Conservation (phyloP, 1,140 invertebrate genomes). For the Apis laboriosa region DNA sequence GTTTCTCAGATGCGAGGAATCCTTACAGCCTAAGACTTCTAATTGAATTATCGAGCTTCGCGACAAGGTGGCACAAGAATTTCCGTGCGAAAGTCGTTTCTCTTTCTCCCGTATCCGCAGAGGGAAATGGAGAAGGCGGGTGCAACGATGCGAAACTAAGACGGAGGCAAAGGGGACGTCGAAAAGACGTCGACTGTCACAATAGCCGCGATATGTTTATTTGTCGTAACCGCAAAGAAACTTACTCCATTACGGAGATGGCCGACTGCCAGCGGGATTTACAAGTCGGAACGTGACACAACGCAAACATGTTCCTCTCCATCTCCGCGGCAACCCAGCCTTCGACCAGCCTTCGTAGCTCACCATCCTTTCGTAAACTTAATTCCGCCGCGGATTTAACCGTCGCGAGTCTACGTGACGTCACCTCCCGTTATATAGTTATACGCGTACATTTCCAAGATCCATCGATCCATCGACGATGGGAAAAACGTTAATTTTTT, state of each 20-base stretch:
- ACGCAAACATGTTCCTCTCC: not conserved
- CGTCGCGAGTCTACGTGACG: not conserved
- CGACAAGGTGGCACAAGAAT: slow-evolving; percentile 8
- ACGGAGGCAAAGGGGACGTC: slow-evolving; percentile 1
- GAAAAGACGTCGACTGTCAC: slow-evolving; percentile 54
- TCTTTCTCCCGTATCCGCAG: not conserved
- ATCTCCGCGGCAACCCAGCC: not conserved
- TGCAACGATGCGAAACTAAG: not conserved
- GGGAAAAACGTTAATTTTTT: not conserved
- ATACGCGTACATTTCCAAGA: no score
- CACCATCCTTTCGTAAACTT: not conserved
- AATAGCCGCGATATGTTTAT: slow-evolving; percentile 55
- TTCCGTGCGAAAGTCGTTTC: not conserved
- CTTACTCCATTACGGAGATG: slow-evolving; percentile 51
- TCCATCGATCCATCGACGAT: no score
- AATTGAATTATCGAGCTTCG: slow-evolving; percentile 58
- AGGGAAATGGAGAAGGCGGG: not conserved
- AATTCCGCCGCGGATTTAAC: not conserved
- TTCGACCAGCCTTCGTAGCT: not conserved
- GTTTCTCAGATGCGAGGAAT: slow-evolving; percentile 56
- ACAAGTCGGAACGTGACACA: slow-evolving; percentile 39
- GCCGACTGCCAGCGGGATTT: slow-evolving; percentile 48
- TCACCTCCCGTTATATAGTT: no score
- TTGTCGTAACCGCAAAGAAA: slow-evolving; percentile 43
- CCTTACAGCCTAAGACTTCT: slow-evolving; percentile 56